Percentiles rank a stretch among this genome's conserved stretches.
These are phyloP conservation scores for Astyanax mexicanus DNA, from an alignment of 2,797 vertebrate species.

Conservation along the genomic window DNA sequence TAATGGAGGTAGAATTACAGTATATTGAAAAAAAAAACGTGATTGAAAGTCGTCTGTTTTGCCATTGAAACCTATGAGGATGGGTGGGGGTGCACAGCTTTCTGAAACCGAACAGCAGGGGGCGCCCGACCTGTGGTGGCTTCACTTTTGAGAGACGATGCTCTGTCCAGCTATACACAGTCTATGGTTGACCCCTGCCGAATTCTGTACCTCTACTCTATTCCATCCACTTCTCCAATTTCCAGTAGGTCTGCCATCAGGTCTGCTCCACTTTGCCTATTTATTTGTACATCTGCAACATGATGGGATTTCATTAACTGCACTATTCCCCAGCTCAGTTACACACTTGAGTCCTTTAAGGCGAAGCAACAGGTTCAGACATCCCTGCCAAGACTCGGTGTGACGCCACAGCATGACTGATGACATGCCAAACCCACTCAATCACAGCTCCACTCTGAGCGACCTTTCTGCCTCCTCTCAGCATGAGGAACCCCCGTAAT, in stretches of 20 bases:
- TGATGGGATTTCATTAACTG: background rate
- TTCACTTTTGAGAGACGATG: no score
- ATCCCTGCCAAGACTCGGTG: background rate
- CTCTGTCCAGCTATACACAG: no score
- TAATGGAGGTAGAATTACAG: no score
- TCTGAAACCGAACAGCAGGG: no score
- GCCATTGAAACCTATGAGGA: no score
- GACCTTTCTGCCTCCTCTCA: constrained; percentile 36
- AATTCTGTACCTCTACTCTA: no score
- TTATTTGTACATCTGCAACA: background rate
- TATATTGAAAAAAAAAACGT: no score
- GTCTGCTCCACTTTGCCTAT: background rate
- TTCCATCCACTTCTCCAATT: background rate
- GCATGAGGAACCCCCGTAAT: constrained; percentile 28
- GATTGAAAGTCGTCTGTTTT: no score
- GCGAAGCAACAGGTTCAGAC: background rate
- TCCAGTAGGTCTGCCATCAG: no score
- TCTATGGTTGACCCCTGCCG: no score
- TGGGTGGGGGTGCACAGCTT: no score
- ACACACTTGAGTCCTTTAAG: background rate
- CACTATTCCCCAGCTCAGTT: background rate
- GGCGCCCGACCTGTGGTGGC: no score
- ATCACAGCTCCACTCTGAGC: background rate
- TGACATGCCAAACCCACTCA: constrained; percentile 42
- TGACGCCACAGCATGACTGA: background rate